Base-by-base conservation (phyloP, 2,888 invertebrate species). In the Leptopterna dolabrata region DNA sequence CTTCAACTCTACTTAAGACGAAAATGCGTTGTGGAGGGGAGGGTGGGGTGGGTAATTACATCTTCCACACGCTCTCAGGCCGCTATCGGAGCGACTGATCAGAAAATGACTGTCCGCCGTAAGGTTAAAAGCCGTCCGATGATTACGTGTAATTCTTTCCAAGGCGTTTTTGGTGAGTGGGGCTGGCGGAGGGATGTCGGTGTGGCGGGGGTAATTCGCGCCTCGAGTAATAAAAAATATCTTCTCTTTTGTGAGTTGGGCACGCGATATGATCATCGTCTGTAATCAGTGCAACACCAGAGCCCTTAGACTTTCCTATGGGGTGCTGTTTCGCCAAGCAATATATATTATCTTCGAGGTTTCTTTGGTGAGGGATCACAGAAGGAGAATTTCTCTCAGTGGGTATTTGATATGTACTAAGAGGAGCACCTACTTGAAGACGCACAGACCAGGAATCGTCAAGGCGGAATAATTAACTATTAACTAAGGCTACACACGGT, bases 181-280 rank as follows among this genome's bases (percentile, higher is more conserved):
- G n/a, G n/a, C n/a, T n/a, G n/a, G n/a, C n/a, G n/a, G n/a, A n/a
- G n/a, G n/a, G n/a, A n/a, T n/a, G n/a, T n/a, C n/a, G 85, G 85
- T 86, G 55, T 76, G 88, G 76, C n/a, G 88, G 24, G 81, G 63
- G 83, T 87, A 87, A 87, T 89, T 88, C 88, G 88, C 87, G 76
- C 27, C 89, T 83, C 87, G 85, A 89, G 88, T 89, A 86, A 86
- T 86, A 86, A 78, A 86, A 36, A 36, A 4, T 36, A 63, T 78
- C 78, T 86, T 86, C 78, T 63, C 45, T 78, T 78, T 86, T 63
- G 27, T 78, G 55, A 7, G 24, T 43, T 55, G 78, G 51, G 76
- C 86, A 86, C 86, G 86, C 86, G 86, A 86, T 86, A 63, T 80
- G 86, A 55, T 63, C 86, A 86, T 86, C 78, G 86, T 55, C 85